Evolutionary conservation across 2,113 vertebrate genomes (phyloP), one percentile per base, ranked within the genome.

Genomic region (Corvus moneduloides): DNA sequence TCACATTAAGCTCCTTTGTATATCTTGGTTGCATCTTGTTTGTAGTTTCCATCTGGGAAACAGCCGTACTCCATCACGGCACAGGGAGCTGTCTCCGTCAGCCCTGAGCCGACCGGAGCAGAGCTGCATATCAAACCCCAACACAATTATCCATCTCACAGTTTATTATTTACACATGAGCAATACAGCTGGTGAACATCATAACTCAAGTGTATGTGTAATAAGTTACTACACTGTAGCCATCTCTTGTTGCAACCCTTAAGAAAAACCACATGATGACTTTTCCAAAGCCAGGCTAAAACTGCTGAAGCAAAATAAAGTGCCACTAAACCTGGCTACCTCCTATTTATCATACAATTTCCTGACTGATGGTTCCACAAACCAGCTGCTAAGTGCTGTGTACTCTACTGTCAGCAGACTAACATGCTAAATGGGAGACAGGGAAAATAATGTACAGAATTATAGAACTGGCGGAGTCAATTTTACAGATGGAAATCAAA

Each of bases 341-440:
- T 98, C 95, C 98, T 98, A 98, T 98, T 98, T 98, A 98, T 98
- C 98, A 98, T 98, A 97, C 95, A 97, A 98, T 98, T 98, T 98
- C 97, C 98, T 98, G 98, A 98, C 97, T 98, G 98, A 98, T 98
- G 97, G 98, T 89, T 98, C 94, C 98, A 97, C 97, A 98, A 98
- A 98, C 97, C 98, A 98, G 97, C 98, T 98, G 98, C 97, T 98
- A 98, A 98, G 97, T 97, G 97, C 98, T 98, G 98, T 98, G 98
- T 98, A 98, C 97, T 97, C 97, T 97, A 94, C 98, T 98, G 98
- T 98, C 98, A 98, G 97, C 96, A 97, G 97, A 97, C 96, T 97
- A 98, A 98, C 96, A 84, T 35, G 92, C 97, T 97, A 98, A 97
- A 98, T 97, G 94, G 96, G 71, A 98, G 98, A 98, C 97, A 97